Conservation (phyloP, 2,113 vertebrate species). For the Talpa occidentalis region DNA sequence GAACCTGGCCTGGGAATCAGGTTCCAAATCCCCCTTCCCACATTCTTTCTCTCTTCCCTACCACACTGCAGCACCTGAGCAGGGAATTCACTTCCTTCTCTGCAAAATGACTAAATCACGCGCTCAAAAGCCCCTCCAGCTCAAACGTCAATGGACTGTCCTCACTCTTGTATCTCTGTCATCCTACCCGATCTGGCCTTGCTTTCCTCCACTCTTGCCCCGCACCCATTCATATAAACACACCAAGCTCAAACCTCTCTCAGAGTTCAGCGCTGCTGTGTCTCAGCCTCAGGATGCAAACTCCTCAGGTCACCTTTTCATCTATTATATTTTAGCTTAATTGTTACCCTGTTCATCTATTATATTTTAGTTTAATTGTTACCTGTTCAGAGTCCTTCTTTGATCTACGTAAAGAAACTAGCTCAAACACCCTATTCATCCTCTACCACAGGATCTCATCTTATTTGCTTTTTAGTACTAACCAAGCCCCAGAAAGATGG, state of each 20-base stretch:
- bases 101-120: neutral
- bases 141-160: neutral
- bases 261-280: neutral
- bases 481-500: neutral
- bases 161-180: neutral
- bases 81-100: neutral
- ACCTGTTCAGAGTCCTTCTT: neutral
- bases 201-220: neutral
- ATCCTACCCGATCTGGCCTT: neutral
- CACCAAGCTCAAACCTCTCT: neutral
- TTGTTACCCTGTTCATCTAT: neutral
- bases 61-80: neutral
- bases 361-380: neutral
- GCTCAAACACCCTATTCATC: neutral
- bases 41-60: neutral
- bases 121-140: neutral
- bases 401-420: neutral
- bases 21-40: neutral
- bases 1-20: neutral
- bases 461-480: conserved; percentile 1
- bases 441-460: neutral
- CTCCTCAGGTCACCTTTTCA: neutral
- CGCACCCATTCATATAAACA: neutral
- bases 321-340: neutral
- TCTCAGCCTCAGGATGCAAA: neutral